A percentile compares a stretch with the other conserved stretches of the same genome.
phyloP scores from a whole-genome alignment of 2,797 vertebrate species.

The Siniperca undulata region DNA sequence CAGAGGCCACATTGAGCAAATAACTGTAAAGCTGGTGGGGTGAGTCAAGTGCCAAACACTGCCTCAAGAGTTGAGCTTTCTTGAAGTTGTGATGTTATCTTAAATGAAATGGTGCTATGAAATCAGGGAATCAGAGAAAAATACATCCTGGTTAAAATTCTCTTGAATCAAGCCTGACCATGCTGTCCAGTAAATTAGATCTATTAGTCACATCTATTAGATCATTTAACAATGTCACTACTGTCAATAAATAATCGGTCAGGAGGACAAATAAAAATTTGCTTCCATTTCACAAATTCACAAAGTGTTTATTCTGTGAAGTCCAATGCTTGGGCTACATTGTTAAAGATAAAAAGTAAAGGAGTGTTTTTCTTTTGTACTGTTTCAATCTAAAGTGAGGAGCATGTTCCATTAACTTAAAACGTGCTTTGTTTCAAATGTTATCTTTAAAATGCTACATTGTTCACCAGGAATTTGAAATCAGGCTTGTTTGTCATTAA shows the following conservation, averaged over 20 bases:
- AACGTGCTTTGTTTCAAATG: not conserved
- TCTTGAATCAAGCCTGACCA: slow-evolving; percentile 7
- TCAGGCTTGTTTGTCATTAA: slow-evolving; percentile 6
- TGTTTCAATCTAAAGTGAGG: not conserved
- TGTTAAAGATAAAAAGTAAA: not conserved
- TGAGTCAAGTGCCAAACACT: slow-evolving; percentile 53
- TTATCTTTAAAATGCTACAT: not conserved
- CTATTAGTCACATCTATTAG: slow-evolving; percentile 12
- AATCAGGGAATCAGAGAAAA: slow-evolving; percentile 35
- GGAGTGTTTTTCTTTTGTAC: no score
- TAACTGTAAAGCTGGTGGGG: slow-evolving; percentile 51
- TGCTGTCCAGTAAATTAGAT: slow-evolving; percentile 12
- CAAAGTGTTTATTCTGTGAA: not conserved
- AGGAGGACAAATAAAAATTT: not conserved
- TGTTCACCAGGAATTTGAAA: not conserved
- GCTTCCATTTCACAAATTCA: not conserved
- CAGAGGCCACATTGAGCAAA: slow-evolving; percentile 66
- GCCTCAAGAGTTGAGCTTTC: slow-evolving; percentile 42
- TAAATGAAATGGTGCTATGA: slow-evolving; percentile 50
- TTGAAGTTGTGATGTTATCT: slow-evolving; percentile 59
- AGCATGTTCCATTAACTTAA: not conserved
- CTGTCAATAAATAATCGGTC: not conserved
- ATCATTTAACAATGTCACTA: not conserved
- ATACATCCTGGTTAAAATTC: slow-evolving; percentile 32
- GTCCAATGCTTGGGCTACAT: not conserved